Base-by-base conservation (phyloP, 2,888 invertebrate genomes). In the Colostygia pectinataria region DNA sequence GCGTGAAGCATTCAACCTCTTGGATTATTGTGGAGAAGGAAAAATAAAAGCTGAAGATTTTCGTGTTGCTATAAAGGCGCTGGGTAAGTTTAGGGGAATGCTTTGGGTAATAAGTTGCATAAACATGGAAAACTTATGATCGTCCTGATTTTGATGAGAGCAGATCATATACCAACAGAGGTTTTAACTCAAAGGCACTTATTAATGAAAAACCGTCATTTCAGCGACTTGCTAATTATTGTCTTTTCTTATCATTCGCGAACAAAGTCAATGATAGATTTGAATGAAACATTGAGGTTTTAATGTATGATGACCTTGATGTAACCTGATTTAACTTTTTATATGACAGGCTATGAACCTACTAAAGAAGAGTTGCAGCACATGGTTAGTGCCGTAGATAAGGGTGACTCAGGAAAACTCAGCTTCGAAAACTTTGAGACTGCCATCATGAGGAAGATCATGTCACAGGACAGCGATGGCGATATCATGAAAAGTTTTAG, bases 401-500 rank as follows among this genome's bases (percentile, higher is more conserved):
- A 87, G 42, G 84, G 81, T 0, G 71, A 70, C 42, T 75, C 80
- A 0, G 90, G 90, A 0, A 85, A 77, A 51, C 67, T 91, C 2
- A 87, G 88, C 63, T 87, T 86, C 40, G 87, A 89, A 46, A 88
- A 90, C 57, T 91, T 90, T 36, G 70, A 86, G 58, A 90, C 87
- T 0, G 87, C 86, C 0, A 83, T 91, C 7, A 88, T 86, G 86
- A 75, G 88, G 27, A 90, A 91, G 61, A 79, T 89, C 6, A 90
- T 89, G 81, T 73, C 83, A 0, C 66, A 62, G 8, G 90, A 90
- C 55, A 77, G 62, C 2, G 89, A 90, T 25, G 83, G 79, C 0
- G 89, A 91, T 18, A 83, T 90, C 12, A 87, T 89, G 85, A 91
- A 91, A 56, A 90, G 90, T 50, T 91, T 90, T 53, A 68, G 88